Percentiles rank a stretch among this genome's conserved stretches.
Conservation (phyloP, 2,888 invertebrate genomes). For the Timandra comae region DNA sequence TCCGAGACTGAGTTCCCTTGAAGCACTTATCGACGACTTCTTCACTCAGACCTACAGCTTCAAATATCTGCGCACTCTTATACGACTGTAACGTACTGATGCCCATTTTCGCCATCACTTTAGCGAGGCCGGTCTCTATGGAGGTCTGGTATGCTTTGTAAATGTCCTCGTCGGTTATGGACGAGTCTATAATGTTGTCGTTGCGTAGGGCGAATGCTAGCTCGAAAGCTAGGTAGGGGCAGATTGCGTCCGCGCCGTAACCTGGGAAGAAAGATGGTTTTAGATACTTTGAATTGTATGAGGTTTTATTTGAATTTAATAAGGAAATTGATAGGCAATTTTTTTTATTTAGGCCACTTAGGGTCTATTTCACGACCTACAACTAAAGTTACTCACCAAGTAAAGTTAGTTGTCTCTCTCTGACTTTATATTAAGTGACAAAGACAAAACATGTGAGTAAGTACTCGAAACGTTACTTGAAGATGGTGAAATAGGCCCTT, state of each 20-base stretch:
- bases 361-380: too few species aligned
- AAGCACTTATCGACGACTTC: conserved; percentile 98
- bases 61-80: conserved; percentile 99
- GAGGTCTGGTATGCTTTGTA: conserved; percentile 93
- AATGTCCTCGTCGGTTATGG: conserved; percentile 86
- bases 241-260: conserved; percentile 98
- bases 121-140: conserved; percentile 86
- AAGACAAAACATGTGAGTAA: too few species aligned
- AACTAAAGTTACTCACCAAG: too few species aligned
- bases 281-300: too few species aligned
- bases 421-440: too few species aligned
- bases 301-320: too few species aligned
- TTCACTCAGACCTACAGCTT: conserved; percentile 95
- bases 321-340: too few species aligned
- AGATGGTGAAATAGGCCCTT: too few species aligned
- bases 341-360: too few species aligned
- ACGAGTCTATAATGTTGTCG: conserved; percentile 88
- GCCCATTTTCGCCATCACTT: conserved; percentile 99
- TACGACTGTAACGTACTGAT: conserved; percentile 99
- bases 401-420: too few species aligned
- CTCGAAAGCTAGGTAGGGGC: conserved; percentile 97
- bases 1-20: conserved; percentile 82
- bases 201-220: conserved; percentile 90
- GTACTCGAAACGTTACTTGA: too few species aligned
- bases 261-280: conserved; percentile 38